Conservation (phyloP, 2,113 vertebrate species). For the Plotosus lineatus region DNA sequence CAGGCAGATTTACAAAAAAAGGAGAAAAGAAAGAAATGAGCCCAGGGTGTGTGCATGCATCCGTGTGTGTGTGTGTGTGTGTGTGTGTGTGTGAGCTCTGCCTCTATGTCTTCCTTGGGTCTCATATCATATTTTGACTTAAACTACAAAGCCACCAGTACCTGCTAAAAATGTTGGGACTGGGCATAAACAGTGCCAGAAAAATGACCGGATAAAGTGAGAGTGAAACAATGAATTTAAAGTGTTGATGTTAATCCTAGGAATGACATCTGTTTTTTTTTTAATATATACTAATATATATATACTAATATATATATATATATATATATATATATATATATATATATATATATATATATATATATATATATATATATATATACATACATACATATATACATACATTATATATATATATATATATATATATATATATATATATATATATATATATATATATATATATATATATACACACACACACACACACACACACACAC, state of each 20-base stretch:
- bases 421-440: too few relatives aligned
- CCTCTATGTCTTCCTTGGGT: constrained; percentile 9
- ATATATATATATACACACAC: too few relatives aligned
- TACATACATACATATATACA: too few relatives aligned
- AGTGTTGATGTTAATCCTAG: background rate
- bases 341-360: too few relatives aligned
- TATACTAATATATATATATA: too few relatives aligned
- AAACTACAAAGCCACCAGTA: constrained; percentile 31
- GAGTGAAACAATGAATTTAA: constrained; percentile 20
- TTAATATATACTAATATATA: too few relatives aligned
- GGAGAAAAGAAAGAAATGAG: constrained; percentile 11
- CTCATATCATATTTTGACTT: constrained; percentile 36
- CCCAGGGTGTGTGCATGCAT: background rate
- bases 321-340: too few relatives aligned
- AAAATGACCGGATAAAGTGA: constrained; percentile 18
- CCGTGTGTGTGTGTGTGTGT: background rate
- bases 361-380: too few relatives aligned
- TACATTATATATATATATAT: too few relatives aligned
- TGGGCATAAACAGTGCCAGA: background rate
- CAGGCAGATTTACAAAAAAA: constrained; percentile 1
- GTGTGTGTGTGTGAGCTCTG: background rate
- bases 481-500: too few relatives aligned
- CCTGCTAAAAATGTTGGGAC: constrained; percentile 40
- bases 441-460: too few relatives aligned
- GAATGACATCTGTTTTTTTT: too few relatives aligned